Evolutionary conservation across 2,797 vertebrate genomes (phyloP).

Genomic region (Alfaro cultratus): DNA sequence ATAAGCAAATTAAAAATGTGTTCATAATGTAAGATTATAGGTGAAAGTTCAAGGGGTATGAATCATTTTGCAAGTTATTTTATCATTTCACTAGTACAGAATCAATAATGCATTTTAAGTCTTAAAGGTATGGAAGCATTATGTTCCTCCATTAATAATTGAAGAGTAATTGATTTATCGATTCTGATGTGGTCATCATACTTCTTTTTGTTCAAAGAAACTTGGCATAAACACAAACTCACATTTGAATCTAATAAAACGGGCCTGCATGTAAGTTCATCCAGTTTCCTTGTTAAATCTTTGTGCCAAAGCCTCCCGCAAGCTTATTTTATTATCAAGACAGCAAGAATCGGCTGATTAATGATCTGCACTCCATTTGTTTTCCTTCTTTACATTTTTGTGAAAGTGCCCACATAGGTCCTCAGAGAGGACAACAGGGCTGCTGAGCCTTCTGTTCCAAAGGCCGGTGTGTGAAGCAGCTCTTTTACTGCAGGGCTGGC

Average conservation of each 20-base stretch:
- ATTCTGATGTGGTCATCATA: conserved; percentile 11
- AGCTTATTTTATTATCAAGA: background rate
- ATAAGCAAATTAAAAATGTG: background rate
- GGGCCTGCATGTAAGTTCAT: background rate
- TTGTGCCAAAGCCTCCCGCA: background rate
- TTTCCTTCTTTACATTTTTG: conserved; percentile 7
- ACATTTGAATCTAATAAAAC: background rate
- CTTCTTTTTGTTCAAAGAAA: background rate
- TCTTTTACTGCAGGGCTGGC: conserved; percentile 82
- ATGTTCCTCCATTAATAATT: conserved; percentile 45
- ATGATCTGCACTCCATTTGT: conserved; percentile 12
- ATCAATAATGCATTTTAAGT: conserved; percentile 18
- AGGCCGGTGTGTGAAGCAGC: conserved; percentile 68
- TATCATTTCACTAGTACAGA: background rate
- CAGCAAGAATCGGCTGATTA: conserved; percentile 18
- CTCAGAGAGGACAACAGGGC: conserved; percentile 52
- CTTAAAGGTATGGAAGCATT: conserved; percentile 15
- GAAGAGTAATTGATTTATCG: background rate
- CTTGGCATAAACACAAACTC: background rate
- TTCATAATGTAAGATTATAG: background rate
- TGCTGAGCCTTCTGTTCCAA: conserved; percentile 71
- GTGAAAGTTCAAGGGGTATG: background rate
- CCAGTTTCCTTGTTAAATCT: background rate
- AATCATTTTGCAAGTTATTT: background rate
- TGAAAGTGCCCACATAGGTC: conserved; percentile 41